Conservation (phyloP, 2,113 vertebrate species). For the Gavia stellata region DNA sequence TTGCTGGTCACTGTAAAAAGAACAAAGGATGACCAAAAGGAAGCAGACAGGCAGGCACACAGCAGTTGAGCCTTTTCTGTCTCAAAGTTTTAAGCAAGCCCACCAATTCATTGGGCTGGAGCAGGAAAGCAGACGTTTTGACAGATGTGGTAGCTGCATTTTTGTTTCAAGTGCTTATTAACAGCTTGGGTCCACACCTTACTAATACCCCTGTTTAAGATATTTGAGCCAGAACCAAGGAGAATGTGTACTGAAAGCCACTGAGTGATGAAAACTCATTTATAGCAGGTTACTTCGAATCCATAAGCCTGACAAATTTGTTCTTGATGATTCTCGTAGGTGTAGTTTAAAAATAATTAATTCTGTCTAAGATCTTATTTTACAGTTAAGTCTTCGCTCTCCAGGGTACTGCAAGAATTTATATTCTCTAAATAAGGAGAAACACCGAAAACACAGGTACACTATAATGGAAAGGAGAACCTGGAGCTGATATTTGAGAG, state of each 20-base stretch:
- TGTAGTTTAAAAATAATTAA: background rate
- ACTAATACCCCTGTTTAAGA: background rate
- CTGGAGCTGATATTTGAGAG: background rate
- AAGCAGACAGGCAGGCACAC: background rate
- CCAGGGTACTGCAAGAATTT: background rate
- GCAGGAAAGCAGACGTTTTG: background rate
- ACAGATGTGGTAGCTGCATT: background rate
- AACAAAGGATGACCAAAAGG: background rate
- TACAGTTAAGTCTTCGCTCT: background rate
- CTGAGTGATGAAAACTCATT: background rate
- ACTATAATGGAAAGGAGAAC: background rate
- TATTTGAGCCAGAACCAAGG: background rate
- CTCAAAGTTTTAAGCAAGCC: background rate
- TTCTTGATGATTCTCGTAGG: background rate
- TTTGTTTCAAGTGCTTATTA: background rate
- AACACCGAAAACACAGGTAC: background rate
- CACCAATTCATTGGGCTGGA: background rate
- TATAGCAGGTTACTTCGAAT: background rate
- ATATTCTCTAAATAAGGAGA: background rate
- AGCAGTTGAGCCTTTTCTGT: background rate
- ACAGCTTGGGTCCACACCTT: background rate
- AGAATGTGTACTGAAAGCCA: background rate
- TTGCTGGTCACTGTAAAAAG: slow-evolving; percentile 69
- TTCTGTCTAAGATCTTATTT: background rate
- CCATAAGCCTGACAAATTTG: background rate